Base-by-base conservation (phyloP, 2,888 invertebrate genomes). In the Homarus gammarus region DNA sequence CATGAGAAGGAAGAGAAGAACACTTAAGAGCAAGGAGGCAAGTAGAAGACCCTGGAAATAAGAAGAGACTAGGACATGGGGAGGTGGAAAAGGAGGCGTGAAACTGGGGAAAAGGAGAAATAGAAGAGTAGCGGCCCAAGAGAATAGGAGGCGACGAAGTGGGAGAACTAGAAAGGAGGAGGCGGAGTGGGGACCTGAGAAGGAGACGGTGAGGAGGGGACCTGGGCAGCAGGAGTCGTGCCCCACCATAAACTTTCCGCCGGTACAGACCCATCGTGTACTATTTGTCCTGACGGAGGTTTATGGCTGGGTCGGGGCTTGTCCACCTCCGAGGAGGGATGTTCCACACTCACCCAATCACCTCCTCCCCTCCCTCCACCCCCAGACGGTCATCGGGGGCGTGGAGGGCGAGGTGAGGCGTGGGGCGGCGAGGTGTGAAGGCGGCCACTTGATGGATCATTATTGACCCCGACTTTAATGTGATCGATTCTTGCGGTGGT, bases 241-340 rank as follows among this genome's bases (percentile, higher is more conserved):
- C 51, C 56, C 56, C 15, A 44, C n/a, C 68, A 68, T 82, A 40
- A 82, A 56, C 82, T 82, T 82, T 38, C 68, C 27, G 68, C 68
- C 33, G 68, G 31, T 40, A 31, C 82, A 49, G 44, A 83, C 51
- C 44, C 40, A 18, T n/a, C 68, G 40, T 83, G 15, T 64, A 83
- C 18, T 51, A 83, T 83, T 72, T 83, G 70, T 83, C 72, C 51
- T 72, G 83, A 49, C 51, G 49, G 83, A 49, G 68, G 68, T 83
- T 83, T 70, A 72, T 83, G 38, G 72, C 33, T n/a, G 36, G 72
- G 44, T 36, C 27, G 68, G 49, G 49, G 44, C n/a, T 38, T 79
- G 38, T n/a, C 79, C 56, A 51, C 31, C 8, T 61, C 38, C 56
- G 64, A 40, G 61, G 27, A 61, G 64, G 22, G n/a, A 33, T 56